Evolutionary conservation across 2,113 vertebrate species (phyloP).

Genomic region (Cottus gobio): DNA sequence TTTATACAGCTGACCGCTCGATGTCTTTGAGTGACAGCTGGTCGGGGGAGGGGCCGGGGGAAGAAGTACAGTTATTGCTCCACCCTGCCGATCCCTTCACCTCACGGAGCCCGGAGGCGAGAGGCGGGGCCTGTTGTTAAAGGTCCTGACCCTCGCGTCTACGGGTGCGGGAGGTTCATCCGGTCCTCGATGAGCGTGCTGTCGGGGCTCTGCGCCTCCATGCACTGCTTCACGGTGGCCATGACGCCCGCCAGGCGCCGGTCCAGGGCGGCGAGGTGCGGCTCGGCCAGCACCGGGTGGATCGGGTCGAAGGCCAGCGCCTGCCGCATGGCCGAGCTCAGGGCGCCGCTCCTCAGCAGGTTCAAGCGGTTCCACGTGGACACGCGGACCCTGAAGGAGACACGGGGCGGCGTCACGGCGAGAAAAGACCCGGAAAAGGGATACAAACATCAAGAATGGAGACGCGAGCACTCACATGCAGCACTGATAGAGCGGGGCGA

Average conservation of each 20-base stretch:
- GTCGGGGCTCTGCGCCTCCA: slow-evolving; percentile 93
- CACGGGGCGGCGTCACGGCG: fast-evolving
- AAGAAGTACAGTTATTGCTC: slow-evolving; percentile 8
- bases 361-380: slow-evolving; percentile 98
- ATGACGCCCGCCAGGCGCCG: slow-evolving; percentile 90
- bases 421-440: no score
- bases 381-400: slow-evolving; percentile 88
- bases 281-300: slow-evolving; percentile 88
- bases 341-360: slow-evolving; percentile 88
- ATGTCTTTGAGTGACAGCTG: background rate
- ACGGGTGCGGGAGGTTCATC: slow-evolving; percentile 94
- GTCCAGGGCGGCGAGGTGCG: slow-evolving; percentile 91
- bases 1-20: background rate
- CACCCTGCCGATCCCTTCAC: background rate
- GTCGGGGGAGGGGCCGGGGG: no score
- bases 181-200: slow-evolving; percentile 95
- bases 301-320: slow-evolving; percentile 92
- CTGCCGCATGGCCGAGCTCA: slow-evolving; percentile 91
- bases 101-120: background rate
- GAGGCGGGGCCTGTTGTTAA: background rate
- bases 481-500: slow-evolving; percentile 98
- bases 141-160: slow-evolving; percentile 4
- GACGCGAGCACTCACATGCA: slow-evolving; percentile 96
- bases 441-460: no score
- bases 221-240: slow-evolving; percentile 93